phyloP scores from a whole-genome alignment of 92 coral and sea anemone genomes.

The Bergia sp. region DNA sequence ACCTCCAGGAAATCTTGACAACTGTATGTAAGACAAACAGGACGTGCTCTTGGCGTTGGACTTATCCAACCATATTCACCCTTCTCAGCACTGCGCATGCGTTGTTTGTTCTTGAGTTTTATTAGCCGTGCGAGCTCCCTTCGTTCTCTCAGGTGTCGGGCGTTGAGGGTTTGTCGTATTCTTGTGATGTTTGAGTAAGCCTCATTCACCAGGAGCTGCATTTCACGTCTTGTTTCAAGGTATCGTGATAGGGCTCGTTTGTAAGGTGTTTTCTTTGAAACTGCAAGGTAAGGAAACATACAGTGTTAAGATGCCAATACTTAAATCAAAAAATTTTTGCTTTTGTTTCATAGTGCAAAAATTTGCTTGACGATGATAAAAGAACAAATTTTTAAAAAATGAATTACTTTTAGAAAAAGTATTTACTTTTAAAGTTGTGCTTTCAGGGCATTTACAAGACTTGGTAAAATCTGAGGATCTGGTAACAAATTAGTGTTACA shows the following conservation, averaged over 20 bases:
- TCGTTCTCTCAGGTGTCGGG: not conserved
- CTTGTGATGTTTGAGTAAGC: not conserved
- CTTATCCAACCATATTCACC: not conserved
- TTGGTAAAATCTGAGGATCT: too few relatives aligned
- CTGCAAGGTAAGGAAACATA: not conserved
- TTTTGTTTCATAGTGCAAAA: too few relatives aligned
- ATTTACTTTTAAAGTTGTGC: too few relatives aligned
- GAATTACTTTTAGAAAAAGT: too few relatives aligned
- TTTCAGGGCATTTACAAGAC: too few relatives aligned
- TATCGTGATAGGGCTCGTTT: not conserved
- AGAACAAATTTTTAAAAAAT: too few relatives aligned
- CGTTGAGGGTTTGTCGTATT: not conserved
- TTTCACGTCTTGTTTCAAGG: not conserved
- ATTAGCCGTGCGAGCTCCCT: not conserved
- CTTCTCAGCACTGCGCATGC: not conserved
- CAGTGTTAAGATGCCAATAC: not conserved
- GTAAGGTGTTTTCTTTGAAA: not conserved
- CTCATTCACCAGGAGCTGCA: slow-evolving; percentile 6
- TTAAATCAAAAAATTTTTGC: too few relatives aligned
- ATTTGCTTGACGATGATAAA: too few relatives aligned
- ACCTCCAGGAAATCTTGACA: not conserved
- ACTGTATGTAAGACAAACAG: not conserved
- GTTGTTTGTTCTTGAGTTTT: not conserved
- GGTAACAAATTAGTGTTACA: too few relatives aligned
- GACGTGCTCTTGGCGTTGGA: not conserved